These are phyloP conservation scores for Nothobranchius furzeri DNA, from an alignment of 2,113 vertebrate genomes.

Conservation along the genomic window DNA sequence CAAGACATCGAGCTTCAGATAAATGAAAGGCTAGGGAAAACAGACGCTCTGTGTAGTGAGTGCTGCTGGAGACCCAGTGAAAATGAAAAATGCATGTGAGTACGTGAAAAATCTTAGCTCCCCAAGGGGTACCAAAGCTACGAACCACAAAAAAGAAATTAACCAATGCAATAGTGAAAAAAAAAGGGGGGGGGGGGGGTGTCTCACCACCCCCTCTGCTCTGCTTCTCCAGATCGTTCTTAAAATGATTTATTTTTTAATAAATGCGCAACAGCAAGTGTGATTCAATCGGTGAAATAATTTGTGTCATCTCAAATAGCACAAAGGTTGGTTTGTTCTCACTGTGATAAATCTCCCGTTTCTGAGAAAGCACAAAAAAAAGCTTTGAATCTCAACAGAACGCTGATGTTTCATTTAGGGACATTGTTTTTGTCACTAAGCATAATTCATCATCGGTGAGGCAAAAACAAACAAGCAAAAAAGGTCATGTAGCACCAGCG, in stretches of 20 bases:
- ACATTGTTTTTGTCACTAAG: background rate
- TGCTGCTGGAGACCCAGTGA: conserved; percentile 51
- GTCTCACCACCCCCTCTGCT: background rate
- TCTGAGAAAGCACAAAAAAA: conserved; percentile 1
- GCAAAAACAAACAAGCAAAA: background rate
- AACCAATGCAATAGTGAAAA: conserved; percentile 38
- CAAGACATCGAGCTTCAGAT: conserved; percentile 67
- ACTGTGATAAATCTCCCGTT: conserved; percentile 22
- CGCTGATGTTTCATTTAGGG: conserved; percentile 24
- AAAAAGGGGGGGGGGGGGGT: conserved; percentile 11
- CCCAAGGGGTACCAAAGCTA: conserved; percentile 46
- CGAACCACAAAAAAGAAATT: conserved; percentile 64
- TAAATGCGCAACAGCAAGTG: conserved; percentile 45
- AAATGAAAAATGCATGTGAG: conserved; percentile 73
- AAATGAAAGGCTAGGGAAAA: conserved; percentile 41
- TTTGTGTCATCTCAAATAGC: conserved; percentile 39
- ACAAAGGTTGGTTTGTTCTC: conserved; percentile 27
- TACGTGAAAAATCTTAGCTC: conserved; percentile 64
- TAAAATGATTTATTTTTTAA: conserved; percentile 52
- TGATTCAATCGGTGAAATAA: conserved; percentile 48
- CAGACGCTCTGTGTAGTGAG: conserved; percentile 69
- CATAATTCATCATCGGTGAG: background rate
- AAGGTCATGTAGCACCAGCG: background rate
- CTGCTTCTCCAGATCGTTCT: conserved; percentile 25
- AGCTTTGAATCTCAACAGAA: conserved; percentile 6